These are phyloP conservation scores for Calidris pygmaea DNA, from an alignment of 2,113 vertebrate genomes.

Conservation along the genomic window DNA sequence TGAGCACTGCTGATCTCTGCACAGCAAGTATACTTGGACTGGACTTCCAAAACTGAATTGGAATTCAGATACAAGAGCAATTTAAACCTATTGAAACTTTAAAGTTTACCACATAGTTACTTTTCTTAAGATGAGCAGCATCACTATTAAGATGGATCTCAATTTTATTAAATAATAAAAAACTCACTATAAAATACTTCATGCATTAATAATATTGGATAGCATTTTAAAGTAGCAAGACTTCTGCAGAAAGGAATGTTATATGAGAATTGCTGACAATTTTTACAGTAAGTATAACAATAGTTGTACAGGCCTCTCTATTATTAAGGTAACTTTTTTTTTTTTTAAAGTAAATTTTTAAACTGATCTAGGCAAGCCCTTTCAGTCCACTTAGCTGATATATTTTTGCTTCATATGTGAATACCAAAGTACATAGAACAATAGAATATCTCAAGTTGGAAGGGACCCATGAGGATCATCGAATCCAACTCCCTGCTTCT, in stretches of 20 bases:
- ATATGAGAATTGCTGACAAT: background rate
- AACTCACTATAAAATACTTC: background rate
- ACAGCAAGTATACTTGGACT: constrained; percentile 93
- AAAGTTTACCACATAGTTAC: background rate
- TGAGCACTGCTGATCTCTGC: constrained; percentile 90
- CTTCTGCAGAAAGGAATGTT: background rate
- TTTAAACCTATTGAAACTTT: background rate
- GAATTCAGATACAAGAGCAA: constrained; percentile 48
- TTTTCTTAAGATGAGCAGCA: constrained; percentile 6
- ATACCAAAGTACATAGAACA: background rate
- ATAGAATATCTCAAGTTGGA: background rate
- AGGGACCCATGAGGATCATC: background rate
- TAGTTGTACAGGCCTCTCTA: background rate
- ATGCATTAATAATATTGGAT: background rate
- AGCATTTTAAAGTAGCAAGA: background rate
- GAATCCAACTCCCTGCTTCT: background rate
- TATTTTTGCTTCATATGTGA: background rate
- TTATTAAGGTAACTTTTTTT: background rate
- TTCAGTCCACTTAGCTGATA: background rate
- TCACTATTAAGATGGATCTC: background rate
- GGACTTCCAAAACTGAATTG: constrained; percentile 91
- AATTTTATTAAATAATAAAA: background rate
- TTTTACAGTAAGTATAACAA: background rate
- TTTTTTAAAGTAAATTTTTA: background rate
- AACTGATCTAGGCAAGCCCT: background rate